Conservation (phyloP, 2,888 invertebrate genomes). For the Gnatocerus cornutus region DNA sequence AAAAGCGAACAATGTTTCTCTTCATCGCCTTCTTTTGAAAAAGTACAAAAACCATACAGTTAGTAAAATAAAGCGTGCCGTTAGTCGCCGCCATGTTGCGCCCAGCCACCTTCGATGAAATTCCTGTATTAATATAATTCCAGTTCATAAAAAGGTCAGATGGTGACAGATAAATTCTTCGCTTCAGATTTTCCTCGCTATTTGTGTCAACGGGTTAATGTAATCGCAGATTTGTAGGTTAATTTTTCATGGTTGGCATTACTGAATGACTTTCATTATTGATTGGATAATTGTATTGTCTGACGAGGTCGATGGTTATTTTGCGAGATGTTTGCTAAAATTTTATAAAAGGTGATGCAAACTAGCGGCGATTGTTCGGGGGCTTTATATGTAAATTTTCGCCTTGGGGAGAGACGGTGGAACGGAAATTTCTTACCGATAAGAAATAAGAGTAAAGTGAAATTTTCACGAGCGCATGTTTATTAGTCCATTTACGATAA, state of each 20-base stretch:
- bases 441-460: too few species aligned
- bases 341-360: constrained; percentile 11
- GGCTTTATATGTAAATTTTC: constrained; percentile 8
- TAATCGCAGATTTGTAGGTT: constrained; percentile 20
- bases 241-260: constrained; percentile 21
- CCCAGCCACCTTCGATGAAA: not conserved
- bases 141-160: not conserved
- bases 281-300: constrained; percentile 31
- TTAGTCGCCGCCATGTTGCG: not conserved
- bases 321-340: not conserved
- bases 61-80: not conserved
- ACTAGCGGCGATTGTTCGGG: not conserved
- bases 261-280: constrained; percentile 14
- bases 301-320: constrained; percentile 1
- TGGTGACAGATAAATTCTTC: not conserved
- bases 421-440: too few species aligned
- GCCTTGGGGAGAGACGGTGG: not conserved
- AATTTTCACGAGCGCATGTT: too few species aligned
- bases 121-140: not conserved
- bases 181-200: constrained; percentile 12
- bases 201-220: constrained; percentile 32
- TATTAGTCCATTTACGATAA: too few species aligned
- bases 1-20: not conserved
- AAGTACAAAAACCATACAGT: constrained; percentile 3
- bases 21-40: not conserved